Conservation (phyloP, 2,797 vertebrate genomes). For the Balearica regulorum region DNA sequence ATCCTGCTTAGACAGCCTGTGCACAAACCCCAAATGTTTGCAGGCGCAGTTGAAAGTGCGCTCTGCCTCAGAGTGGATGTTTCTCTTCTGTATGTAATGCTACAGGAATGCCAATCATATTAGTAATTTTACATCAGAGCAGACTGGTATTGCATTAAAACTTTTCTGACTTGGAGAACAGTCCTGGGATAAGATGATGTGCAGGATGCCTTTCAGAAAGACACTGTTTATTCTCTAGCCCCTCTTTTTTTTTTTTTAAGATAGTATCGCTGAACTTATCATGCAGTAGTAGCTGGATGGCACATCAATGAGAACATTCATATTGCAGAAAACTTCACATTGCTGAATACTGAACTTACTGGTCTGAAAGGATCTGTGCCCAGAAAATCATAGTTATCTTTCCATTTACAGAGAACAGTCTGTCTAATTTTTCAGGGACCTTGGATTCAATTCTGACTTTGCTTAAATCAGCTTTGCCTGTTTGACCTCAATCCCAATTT, state of each 20-base stretch:
- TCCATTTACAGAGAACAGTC: slow-evolving; percentile 39
- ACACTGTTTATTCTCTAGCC: background rate
- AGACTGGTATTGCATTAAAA: slow-evolving; percentile 23
- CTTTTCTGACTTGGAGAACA: slow-evolving; percentile 9
- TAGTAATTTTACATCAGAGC: slow-evolving; percentile 44
- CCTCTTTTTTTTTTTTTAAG: background rate
- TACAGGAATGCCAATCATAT: slow-evolving; percentile 49
- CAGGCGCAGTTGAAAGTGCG: slow-evolving; percentile 22
- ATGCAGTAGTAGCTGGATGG: background rate
- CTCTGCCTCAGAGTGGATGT: slow-evolving; percentile 45
- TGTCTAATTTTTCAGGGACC: slow-evolving; percentile 31
- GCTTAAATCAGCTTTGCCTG: background rate
- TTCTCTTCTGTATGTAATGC: slow-evolving; percentile 38
- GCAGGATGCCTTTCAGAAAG: slow-evolving; percentile 21
- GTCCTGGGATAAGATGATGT: background rate
- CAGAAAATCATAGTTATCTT: slow-evolving; percentile 42
- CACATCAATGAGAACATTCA: background rate
- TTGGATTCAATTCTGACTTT: background rate
- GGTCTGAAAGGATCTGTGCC: background rate
- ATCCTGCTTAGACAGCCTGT: slow-evolving; percentile 42
- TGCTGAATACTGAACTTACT: background rate
- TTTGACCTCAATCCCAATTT: background rate
- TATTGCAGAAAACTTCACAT: background rate
- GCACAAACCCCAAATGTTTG: slow-evolving; percentile 43
- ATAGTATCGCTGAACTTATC: background rate